Conservation (phyloP, 2,113 vertebrate species). For the Megaceryle torquata region DNA sequence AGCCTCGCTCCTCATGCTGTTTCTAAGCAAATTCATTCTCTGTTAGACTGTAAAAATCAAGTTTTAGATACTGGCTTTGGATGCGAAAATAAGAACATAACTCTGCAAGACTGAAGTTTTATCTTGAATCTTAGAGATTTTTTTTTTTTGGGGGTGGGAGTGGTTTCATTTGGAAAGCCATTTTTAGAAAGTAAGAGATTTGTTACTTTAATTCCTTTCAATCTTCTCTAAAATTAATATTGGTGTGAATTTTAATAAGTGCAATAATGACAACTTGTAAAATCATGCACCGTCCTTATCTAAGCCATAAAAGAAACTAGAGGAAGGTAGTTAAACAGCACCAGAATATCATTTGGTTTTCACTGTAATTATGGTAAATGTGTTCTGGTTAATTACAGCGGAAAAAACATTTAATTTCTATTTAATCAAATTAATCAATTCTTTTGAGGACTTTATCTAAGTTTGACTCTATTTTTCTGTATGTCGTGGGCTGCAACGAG, state of each 20-base stretch:
- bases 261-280: background rate
- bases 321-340: background rate
- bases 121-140: background rate
- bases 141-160: background rate
- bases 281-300: background rate
- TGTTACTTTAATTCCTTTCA: conserved; percentile 31
- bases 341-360: background rate
- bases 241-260: conserved; percentile 54
- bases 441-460: background rate
- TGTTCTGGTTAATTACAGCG: background rate
- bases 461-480: background rate
- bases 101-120: background rate
- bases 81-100: conserved; percentile 18
- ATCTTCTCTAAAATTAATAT: conserved; percentile 18
- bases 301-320: background rate
- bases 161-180: background rate
- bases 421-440: background rate
- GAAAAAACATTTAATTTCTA: background rate
- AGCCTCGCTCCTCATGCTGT: conserved; percentile 45
- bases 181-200: conserved; percentile 54
- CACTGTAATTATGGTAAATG: background rate
- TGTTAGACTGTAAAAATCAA: conserved; percentile 53
- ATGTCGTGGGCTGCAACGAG: background rate
- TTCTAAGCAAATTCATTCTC: conserved; percentile 51
- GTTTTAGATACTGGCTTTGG: background rate